phyloP scores from a whole-genome alignment of 2,797 vertebrate species.

The Eulemur coronatus region DNA sequence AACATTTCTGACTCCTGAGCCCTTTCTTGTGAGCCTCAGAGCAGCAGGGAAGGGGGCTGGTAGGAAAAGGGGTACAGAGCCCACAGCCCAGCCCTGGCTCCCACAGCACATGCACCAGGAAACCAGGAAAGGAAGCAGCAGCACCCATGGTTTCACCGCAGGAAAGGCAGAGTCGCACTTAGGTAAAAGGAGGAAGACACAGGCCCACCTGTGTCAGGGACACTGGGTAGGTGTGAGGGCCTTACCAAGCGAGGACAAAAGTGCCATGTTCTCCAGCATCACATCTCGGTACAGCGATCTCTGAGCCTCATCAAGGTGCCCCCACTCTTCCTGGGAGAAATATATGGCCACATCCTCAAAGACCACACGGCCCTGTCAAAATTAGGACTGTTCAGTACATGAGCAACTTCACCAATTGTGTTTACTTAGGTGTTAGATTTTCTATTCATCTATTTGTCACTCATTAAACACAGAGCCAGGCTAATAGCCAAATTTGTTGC shows the following conservation, averaged over 20 bases:
- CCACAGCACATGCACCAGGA: not conserved
- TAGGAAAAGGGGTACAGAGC: fast-evolving
- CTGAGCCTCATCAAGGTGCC: constrained; percentile 55
- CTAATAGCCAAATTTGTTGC: not conserved
- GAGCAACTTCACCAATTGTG: not conserved
- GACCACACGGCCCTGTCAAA: not conserved
- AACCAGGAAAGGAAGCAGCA: not conserved
- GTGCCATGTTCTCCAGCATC: constrained; percentile 52
- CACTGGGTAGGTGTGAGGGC: not conserved
- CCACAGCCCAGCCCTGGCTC: too few relatives aligned
- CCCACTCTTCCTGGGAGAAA: constrained; percentile 70
- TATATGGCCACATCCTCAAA: constrained; percentile 53
- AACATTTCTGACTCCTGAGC: not conserved
- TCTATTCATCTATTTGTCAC: not conserved
- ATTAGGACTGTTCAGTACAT: not conserved
- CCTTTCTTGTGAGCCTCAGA: not conserved
- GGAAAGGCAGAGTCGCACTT: not conserved
- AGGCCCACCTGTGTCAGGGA: not conserved
- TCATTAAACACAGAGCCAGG: not conserved
- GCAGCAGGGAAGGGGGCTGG: not conserved
- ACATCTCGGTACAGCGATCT: constrained; percentile 28
- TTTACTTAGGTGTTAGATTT: not conserved
- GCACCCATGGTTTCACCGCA: not conserved
- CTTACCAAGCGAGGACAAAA: constrained; percentile 59
- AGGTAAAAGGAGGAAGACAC: not conserved